Evolutionary conservation across 2,113 vertebrate species (phyloP).

Genomic region (Lethenteron camtschaticum): DNA sequence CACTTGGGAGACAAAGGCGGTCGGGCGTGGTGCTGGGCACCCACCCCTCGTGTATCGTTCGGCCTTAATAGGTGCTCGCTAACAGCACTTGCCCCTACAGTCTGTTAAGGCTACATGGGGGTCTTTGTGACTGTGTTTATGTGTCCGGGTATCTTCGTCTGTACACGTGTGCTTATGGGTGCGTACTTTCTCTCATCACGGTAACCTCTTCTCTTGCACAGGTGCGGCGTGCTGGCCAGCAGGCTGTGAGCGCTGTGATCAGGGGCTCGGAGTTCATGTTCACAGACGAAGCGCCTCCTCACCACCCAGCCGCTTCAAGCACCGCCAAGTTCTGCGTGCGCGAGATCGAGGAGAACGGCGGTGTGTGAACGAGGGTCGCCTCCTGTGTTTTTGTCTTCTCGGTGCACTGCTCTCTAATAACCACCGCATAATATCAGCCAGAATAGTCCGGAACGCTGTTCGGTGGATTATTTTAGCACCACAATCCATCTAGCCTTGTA

Average conservation of each 20-base stretch:
- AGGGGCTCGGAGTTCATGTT: slow-evolving; percentile 80
- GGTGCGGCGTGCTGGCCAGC: slow-evolving; percentile 71
- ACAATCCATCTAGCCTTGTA: too few relatives aligned
- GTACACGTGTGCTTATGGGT: neutral
- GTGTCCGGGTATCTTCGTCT: neutral
- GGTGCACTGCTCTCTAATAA: too few relatives aligned
- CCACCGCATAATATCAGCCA: too few relatives aligned
- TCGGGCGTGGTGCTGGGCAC: too few relatives aligned
- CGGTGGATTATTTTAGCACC: too few relatives aligned
- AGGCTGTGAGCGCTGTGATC: slow-evolving; percentile 49
- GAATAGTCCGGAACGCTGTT: too few relatives aligned
- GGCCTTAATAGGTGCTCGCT: too few relatives aligned
- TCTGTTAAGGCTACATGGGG: too few relatives aligned
- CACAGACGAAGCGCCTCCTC: slow-evolving; percentile 31
- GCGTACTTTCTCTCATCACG: neutral
- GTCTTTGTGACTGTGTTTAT: neutral
- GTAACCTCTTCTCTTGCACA: slow-evolving; percentile 13
- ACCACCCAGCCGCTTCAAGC: slow-evolving; percentile 58
- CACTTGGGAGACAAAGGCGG: too few relatives aligned
- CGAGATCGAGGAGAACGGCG: slow-evolving; percentile 80
- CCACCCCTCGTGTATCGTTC: too few relatives aligned
- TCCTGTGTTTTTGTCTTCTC: neutral
- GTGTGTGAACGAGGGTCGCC: slow-evolving; percentile 19
- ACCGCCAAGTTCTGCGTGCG: slow-evolving; percentile 82
- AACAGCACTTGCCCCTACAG: too few relatives aligned